Base-by-base conservation (phyloP, 2,113 vertebrate genomes). In the Corvus cornix region DNA sequence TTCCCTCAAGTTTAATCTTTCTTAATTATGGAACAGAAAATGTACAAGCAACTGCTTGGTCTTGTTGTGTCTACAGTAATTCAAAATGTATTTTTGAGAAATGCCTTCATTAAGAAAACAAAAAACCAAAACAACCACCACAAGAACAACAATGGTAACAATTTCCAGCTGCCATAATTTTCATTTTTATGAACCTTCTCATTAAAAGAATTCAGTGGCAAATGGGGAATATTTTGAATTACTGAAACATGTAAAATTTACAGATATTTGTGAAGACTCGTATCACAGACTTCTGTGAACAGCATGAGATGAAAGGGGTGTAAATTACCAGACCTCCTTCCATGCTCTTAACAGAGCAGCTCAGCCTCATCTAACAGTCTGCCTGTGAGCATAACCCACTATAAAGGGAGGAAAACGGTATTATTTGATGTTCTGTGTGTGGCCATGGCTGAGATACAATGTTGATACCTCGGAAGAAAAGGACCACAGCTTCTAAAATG, bases 171-270 rank as follows among this genome's bases (percentile, higher is more conserved):
- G 87, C 72, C 14, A 2, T 84, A 93, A 79, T 93, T 80, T 96
- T 91, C 88, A 92, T 95, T 95, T 96, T 97, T 95, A 96, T 79
- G 86, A 97, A 97, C 85, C 13, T 89, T 87, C 62, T 79, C 62
- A 72, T 84, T 73, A 55, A 44, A 94, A 74, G 7, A 63, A 70
- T 70, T 96, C 89, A 95, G 77, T 22, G 59, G 89, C 76, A 97
- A 96, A 77, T 9, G 72, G 77, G 73, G 46, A 87, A 62, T 95
- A 97, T 86, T 97, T 64, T 93, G 43, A 91, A 52, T 39, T 64
- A 77, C 52, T 87, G 76, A 96, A 81, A 96, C 5, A 3, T 12
- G 84, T 37, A 94, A 96, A 89, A 94, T 89, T 94, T 92, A 94
- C 91, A 60, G 84, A 82, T 90, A 92, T 92, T 93, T 95, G 72